Base-by-base conservation (phyloP, 2,888 invertebrate genomes). In the Spodoptera littoralis region DNA sequence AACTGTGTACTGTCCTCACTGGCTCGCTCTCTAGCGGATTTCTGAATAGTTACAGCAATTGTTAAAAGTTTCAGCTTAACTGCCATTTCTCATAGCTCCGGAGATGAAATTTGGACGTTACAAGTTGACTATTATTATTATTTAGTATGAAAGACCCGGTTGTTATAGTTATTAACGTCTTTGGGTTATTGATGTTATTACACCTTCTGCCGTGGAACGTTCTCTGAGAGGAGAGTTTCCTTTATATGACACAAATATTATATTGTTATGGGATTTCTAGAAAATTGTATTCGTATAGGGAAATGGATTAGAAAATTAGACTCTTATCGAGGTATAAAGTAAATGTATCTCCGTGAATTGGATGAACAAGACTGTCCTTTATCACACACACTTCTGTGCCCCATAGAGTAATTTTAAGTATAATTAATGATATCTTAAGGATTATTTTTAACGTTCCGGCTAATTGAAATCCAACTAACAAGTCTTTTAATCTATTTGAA, bases 81-180 rank as follows among this genome's bases (percentile, higher is more conserved):
- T 74, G 76, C 75, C 77, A 81, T 83, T 81, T 70, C 77, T 83
- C 84, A 83, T 83, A 62, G 76, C 77, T 70, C 67, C 73, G 71
- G 77, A 81, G 77, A 80, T 84, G 79, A 81, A 81, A 81, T 83
- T 80, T 74, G 76, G 75, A 79, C 77, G 73, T 77, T 70, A 70
- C 50, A 67, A 75, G 75, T 78, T 56, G 70, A 67, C 67, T 67
- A 77, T 77, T 79, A 83, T 78, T 77, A 76, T 75, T 81, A 80
- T 76, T 81, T 77, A 76, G 76, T 79, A 69, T 68, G 71, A 65
- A 70, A 69, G 74, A 60, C 51, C 68, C 51, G 62, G 61, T 61
- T 67, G 64, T 66, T 67, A 58, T 44, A 56, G 56, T 57, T 70
- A 73, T 71, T 58, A 68, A 61, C 60, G 70, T 69, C 60, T 54